Conservation (phyloP, 2,888 invertebrate species). For the Lepidochrysops patricia region DNA sequence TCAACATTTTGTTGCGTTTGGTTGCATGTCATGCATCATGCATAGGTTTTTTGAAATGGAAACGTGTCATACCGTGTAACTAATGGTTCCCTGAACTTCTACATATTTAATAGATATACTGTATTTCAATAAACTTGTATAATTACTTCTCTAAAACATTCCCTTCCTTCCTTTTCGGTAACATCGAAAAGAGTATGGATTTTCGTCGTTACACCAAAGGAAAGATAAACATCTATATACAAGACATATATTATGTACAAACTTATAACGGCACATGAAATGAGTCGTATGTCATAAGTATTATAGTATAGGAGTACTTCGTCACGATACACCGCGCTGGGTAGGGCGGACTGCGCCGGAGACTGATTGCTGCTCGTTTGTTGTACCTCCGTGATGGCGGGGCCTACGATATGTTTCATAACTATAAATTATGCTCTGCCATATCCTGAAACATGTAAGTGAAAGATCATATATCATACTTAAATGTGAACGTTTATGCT, state of each 20-base stretch:
- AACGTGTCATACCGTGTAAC: background rate
- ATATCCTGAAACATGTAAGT: slow-evolving; percentile 15
- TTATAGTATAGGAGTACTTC: background rate
- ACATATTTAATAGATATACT: background rate
- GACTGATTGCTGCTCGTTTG: slow-evolving; percentile 12
- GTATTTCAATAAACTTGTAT: too few species aligned
- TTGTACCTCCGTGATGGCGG: background rate
- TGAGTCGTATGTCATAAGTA: too few species aligned
- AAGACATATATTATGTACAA: too few species aligned
- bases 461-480: slow-evolving; percentile 10
- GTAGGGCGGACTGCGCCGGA: slow-evolving; percentile 1
- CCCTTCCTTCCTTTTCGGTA: too few species aligned
- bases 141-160: too few species aligned
- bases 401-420: slow-evolving; percentile 8
- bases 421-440: slow-evolving; percentile 12
- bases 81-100: too few species aligned
- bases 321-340: background rate
- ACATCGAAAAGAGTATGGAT: too few species aligned
- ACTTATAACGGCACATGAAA: too few species aligned
- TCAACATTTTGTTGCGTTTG: background rate
- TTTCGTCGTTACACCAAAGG: too few species aligned
- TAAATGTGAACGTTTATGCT: background rate
- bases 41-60: background rate
- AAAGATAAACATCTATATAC: too few species aligned
- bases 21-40: background rate